Evolutionary conservation across 2,113 vertebrate genomes (phyloP), one percentile per base, ranked within the genome.

Genomic region (Thymallus thymallus): DNA sequence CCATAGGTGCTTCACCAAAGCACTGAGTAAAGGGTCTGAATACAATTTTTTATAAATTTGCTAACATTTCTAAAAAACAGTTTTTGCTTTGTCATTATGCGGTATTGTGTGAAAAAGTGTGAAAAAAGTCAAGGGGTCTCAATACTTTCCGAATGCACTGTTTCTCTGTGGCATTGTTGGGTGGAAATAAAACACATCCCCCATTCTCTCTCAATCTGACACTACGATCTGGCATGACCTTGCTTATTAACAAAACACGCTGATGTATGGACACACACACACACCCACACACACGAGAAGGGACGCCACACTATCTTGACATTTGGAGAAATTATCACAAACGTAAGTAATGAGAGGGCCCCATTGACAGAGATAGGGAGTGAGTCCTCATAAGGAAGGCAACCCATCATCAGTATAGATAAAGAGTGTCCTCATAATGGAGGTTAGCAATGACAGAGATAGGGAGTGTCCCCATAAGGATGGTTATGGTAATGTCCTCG

Each of bases 251-350:
- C 78, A 80, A 70, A 82, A 74, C 80, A 65, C 85, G 63, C 82
- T 83, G 86, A 86, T 86, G 83, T 84, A 90, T 86, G 73, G 56
- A 68, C 64, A 76, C 82, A 84, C 78, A 64, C 69, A 70, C 45
- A 61, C 35, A 41, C 35, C 7, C 10, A 14, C 63, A 14, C 72
- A 76, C 60, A 74, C 69, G 78, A 3, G 64, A 75, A 71, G 78
- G 3, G 63, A 84, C 64, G 69, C 78, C 14, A 58, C 71, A 22
- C 81, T 85, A 86, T 85, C 86, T 82, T 84, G 86, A 88, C 88
- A 89, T 71, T 80, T 83, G 74, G 86, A 91, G 80, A 72, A 86
- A 87, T 84, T 76, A 51, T 51, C 48, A 51, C 48, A 51, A 60
- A 84, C 58, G 68, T 76, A 76, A 85, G 64, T 45, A 67, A 71